These are phyloP conservation scores for Spicauda simplicius DNA, from an alignment of 2,888 invertebrate species.

Conservation along the genomic window DNA sequence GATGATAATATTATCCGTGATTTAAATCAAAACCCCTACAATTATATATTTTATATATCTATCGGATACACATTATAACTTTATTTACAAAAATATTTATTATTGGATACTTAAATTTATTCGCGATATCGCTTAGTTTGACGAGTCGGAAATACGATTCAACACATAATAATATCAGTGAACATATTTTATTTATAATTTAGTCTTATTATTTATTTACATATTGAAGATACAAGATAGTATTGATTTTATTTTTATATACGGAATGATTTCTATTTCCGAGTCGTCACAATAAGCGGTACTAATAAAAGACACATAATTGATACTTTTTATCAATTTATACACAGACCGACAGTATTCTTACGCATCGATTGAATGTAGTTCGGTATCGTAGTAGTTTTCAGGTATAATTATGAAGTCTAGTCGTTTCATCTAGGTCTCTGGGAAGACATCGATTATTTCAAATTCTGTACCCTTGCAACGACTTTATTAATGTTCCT, in stretches of 20 bases:
- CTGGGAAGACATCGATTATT: not conserved
- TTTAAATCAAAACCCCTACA: slow-evolving; percentile 9
- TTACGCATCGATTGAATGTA: not conserved
- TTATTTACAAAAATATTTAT: slow-evolving; percentile 50
- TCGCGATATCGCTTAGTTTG: slow-evolving; percentile 48
- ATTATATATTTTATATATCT: slow-evolving; percentile 20
- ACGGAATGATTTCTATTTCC: not conserved
- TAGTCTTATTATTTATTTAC: too few species aligned
- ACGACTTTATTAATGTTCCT: too few species aligned
- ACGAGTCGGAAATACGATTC: slow-evolving; percentile 20
- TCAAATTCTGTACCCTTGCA: not conserved
- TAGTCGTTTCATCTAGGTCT: slow-evolving; percentile 3
- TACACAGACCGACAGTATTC: not conserved
- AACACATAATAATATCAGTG: not conserved
- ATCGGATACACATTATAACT: slow-evolving; percentile 35
- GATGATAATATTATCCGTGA: slow-evolving; percentile 40
- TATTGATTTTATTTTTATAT: not conserved
- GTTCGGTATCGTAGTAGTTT: not conserved
- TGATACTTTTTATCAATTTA: not conserved
- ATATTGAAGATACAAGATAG: too few species aligned
- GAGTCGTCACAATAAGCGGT: not conserved
- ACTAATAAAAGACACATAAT: not conserved
- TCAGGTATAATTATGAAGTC: not conserved
- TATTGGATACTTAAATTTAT: slow-evolving; percentile 38
- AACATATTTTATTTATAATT: too few species aligned